These are phyloP conservation scores for Vespertilio murinus DNA, from an alignment of 2,797 vertebrate species.

Conservation along the genomic window DNA sequence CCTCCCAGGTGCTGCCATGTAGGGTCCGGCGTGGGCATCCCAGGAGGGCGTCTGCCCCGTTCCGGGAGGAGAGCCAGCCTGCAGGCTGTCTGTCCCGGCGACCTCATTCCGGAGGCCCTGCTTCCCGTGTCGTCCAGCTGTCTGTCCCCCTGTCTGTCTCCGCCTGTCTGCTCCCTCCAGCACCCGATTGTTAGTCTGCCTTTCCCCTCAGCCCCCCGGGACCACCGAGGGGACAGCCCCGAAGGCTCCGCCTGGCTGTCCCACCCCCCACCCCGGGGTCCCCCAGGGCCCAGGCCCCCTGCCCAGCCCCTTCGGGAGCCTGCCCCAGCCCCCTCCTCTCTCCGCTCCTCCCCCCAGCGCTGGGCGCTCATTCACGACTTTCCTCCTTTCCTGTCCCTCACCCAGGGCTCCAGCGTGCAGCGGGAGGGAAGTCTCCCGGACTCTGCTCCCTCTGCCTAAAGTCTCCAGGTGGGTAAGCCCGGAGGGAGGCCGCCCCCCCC, in stretches of 20 bases:
- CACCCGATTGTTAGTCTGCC: background rate
- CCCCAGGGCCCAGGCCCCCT: background rate
- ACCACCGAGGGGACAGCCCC: background rate
- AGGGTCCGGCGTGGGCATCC: background rate
- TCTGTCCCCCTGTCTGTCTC: constrained; percentile 75
- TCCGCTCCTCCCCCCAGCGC: background rate
- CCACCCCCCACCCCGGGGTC: background rate
- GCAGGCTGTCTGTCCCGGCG: constrained; percentile 26
- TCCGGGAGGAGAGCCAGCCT: constrained; percentile 2
- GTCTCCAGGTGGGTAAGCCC: constrained; percentile 88
- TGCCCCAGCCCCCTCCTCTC: background rate
- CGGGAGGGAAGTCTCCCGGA: constrained; percentile 88
- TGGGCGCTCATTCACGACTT: constrained; percentile 81
- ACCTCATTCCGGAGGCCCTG: background rate
- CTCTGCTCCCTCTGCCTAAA: constrained; percentile 90
- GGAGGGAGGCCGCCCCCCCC: constrained; percentile 71
- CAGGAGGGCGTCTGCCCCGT: background rate
- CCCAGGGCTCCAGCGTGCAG: constrained; percentile 87
- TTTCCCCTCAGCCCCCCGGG: background rate
- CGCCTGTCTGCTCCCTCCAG: background rate
- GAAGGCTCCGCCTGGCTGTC: constrained; percentile 13
- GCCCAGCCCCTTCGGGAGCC: background rate
- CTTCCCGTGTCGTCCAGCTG: constrained; percentile 59
- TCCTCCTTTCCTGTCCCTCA: constrained; percentile 89
- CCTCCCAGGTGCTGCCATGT: background rate